phyloP scores from a whole-genome alignment of 2,888 invertebrate species.

The Drosophila setosimentum region DNA sequence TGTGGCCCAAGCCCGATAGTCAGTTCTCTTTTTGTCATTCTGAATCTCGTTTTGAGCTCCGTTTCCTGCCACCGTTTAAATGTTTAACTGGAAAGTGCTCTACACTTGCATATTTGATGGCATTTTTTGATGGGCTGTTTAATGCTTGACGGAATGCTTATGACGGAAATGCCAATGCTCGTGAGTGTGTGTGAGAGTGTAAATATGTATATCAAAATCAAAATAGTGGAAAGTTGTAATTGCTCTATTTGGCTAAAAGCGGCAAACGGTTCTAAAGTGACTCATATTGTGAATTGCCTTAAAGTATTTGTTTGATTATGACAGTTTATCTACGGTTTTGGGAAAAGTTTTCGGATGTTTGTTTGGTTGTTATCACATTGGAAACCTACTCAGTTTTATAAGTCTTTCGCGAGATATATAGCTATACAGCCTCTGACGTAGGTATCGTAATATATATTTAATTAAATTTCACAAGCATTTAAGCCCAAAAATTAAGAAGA shows the following conservation, averaged over 20 bases:
- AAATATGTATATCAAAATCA: constrained; percentile 4
- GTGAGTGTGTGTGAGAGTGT: not conserved
- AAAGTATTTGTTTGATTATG: constrained; percentile 24
- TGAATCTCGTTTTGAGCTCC: constrained; percentile 34
- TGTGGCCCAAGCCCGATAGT: constrained; percentile 19
- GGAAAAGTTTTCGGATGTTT: constrained; percentile 21
- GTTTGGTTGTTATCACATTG: not conserved
- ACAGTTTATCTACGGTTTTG: constrained; percentile 1
- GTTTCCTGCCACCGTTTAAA: constrained; percentile 25
- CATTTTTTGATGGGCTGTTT: constrained; percentile 55
- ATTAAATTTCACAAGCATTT: not conserved
- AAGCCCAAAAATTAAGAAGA: not conserved
- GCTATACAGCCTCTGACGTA: not conserved
- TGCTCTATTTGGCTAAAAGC: constrained; percentile 48
- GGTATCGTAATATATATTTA: not conserved
- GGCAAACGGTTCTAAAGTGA: constrained; percentile 19
- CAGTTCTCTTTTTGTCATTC: constrained; percentile 22
- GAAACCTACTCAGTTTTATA: not conserved
- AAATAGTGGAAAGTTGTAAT: constrained; percentile 58
- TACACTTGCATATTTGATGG: constrained; percentile 45
- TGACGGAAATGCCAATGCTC: constrained; percentile 52
- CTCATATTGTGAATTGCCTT: constrained; percentile 20
- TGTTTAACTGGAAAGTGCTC: constrained; percentile 31
- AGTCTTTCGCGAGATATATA: not conserved
- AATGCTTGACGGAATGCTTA: constrained; percentile 40